Evolutionary conservation across 2,797 vertebrate genomes (phyloP).

Genomic region (Cuculus canorus): DNA sequence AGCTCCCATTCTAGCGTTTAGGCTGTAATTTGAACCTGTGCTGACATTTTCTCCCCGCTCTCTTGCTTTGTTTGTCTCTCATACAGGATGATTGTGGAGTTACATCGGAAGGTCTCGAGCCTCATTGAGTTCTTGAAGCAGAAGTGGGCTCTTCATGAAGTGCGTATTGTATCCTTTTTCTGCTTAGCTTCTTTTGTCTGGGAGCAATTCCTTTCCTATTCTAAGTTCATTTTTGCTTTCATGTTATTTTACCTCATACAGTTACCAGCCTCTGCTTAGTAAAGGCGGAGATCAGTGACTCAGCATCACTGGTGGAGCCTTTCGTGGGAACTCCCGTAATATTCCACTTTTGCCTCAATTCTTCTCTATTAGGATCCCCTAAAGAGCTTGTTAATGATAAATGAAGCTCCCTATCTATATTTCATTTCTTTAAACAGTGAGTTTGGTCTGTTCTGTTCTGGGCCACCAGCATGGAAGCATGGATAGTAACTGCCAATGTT

Average conservation of each 20-base stretch:
- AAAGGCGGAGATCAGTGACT: not conserved
- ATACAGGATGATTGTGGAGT: conserved; percentile 94
- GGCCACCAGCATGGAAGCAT: not conserved
- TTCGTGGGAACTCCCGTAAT: not conserved
- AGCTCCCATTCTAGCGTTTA: not conserved
- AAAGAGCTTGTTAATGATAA: not conserved
- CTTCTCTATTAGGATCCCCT: not conserved
- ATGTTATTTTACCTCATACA: not conserved
- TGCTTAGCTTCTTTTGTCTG: not conserved
- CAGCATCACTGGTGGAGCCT: not conserved
- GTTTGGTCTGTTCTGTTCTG: not conserved
- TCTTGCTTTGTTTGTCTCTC: not conserved
- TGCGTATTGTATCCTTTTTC: conserved; percentile 92
- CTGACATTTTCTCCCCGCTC: not conserved
- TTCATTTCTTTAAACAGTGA: not conserved
- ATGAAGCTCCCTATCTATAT: not conserved
- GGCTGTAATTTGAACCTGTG: not conserved
- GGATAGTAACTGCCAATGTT: not conserved
- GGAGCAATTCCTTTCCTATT: not conserved
- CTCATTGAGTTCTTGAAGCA: conserved; percentile 98
- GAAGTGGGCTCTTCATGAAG: conserved; percentile 96
- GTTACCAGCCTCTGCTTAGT: not conserved
- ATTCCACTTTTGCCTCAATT: not conserved
- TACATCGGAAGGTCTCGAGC: conserved; percentile 97
- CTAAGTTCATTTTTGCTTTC: not conserved